phyloP scores from a whole-genome alignment of 1,140 invertebrate genomes.

The Pseudoatta argentina region DNA sequence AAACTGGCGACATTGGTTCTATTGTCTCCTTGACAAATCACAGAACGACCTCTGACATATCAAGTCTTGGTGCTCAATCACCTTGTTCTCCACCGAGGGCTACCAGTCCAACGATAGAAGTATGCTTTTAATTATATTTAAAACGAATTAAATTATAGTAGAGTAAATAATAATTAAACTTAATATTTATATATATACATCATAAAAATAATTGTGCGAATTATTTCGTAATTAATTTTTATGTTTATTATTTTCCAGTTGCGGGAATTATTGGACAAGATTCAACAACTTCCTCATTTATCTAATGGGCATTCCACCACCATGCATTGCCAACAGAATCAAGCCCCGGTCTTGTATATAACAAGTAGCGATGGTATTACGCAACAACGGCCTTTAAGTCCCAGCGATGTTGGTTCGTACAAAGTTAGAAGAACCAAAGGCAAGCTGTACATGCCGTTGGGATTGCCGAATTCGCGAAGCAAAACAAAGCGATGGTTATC shows the following conservation, averaged over 20 bases:
- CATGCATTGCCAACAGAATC: slow-evolving; percentile 71
- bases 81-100: slow-evolving; percentile 92
- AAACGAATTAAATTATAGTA: too few relatives aligned
- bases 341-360: slow-evolving; percentile 79
- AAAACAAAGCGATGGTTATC: slow-evolving; percentile 89
- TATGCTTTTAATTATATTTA: slow-evolving; percentile 56
- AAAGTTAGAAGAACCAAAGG: slow-evolving; percentile 78
- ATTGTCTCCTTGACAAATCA: slow-evolving; percentile 86
- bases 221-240: slow-evolving; percentile 17
- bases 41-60: slow-evolving; percentile 89
- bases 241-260: slow-evolving; percentile 77
- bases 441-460: slow-evolving; percentile 84
- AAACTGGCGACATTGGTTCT: slow-evolving; percentile 80
- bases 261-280: slow-evolving; percentile 89
- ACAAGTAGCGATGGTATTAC: slow-evolving; percentile 66
- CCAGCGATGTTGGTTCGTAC: slow-evolving; percentile 73
- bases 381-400: slow-evolving; percentile 76
- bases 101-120: slow-evolving; percentile 91
- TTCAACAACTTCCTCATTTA: slow-evolving; percentile 88
- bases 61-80: slow-evolving; percentile 88
- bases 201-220: background rate
- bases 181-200: background rate
- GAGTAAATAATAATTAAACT: background rate
- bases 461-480: slow-evolving; percentile 77
- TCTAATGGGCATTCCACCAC: slow-evolving; percentile 74